Conservation (phyloP, 2,113 vertebrate genomes). For the Tragelaphus imberbis region DNA sequence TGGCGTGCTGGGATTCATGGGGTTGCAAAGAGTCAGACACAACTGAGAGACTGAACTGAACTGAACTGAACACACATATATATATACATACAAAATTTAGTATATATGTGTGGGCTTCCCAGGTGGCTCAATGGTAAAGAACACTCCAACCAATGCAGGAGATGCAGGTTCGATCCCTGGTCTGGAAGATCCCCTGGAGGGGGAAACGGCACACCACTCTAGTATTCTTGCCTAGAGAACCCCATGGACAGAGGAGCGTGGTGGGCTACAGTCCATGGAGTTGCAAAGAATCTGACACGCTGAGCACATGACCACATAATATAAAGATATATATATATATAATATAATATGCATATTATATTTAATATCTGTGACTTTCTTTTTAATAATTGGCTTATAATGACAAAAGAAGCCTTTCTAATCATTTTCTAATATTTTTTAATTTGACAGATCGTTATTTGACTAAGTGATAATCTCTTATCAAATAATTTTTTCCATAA, state of each 20-base stretch:
- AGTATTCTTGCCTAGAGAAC: background rate
- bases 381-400: background rate
- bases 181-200: background rate
- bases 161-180: background rate
- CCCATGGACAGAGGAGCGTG: background rate
- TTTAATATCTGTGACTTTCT: background rate
- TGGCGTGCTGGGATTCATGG: too few relatives aligned
- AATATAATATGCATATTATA: background rate
- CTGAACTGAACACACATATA: too few relatives aligned
- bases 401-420: background rate
- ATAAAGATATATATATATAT: background rate
- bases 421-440: background rate
- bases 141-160: background rate
- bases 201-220: fast-evolving
- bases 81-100: background rate
- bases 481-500: background rate
- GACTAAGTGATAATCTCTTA: background rate
- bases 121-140: background rate
- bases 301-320: background rate
- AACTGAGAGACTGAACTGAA: too few relatives aligned
- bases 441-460: background rate
- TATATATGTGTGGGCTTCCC: background rate
- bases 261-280: background rate
- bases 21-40: too few relatives aligned
- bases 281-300: background rate